Conservation (phyloP, 2,888 invertebrate genomes). For the Eilema caniola region DNA sequence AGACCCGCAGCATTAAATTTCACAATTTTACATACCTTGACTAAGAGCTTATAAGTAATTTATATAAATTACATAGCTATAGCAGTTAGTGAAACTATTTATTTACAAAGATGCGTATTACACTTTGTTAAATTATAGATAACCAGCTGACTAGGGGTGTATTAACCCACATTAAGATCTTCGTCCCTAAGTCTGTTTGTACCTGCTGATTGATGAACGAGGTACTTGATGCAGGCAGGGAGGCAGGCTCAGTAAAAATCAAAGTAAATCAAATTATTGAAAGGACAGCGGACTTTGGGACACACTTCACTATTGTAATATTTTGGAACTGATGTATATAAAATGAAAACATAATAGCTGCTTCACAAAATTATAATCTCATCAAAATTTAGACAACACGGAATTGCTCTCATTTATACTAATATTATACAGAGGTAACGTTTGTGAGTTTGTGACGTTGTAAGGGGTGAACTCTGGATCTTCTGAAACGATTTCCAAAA, state of each 20-base stretch:
- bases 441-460: no score
- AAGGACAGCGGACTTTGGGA: no score
- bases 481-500: no score
- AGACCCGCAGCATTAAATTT: conserved; percentile 18
- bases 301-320: background rate
- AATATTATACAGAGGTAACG: no score
- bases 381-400: conserved; percentile 23
- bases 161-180: no score
- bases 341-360: background rate
- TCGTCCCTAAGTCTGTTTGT: no score
- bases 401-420: conserved; percentile 11
- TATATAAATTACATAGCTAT: conserved; percentile 21
- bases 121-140: no score
- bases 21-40: conserved; percentile 22
- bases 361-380: conserved; percentile 17
- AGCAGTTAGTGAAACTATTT: background rate
- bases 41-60: conserved; percentile 23
- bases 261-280: no score
- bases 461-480: no score
- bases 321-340: background rate
- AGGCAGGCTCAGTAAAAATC: no score
- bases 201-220: no score
- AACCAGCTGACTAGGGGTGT: no score
- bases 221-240: background rate
- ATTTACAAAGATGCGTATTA: background rate